Base-by-base conservation (phyloP, 2,113 vertebrate species). In the Chloropsis hardwickii region DNA sequence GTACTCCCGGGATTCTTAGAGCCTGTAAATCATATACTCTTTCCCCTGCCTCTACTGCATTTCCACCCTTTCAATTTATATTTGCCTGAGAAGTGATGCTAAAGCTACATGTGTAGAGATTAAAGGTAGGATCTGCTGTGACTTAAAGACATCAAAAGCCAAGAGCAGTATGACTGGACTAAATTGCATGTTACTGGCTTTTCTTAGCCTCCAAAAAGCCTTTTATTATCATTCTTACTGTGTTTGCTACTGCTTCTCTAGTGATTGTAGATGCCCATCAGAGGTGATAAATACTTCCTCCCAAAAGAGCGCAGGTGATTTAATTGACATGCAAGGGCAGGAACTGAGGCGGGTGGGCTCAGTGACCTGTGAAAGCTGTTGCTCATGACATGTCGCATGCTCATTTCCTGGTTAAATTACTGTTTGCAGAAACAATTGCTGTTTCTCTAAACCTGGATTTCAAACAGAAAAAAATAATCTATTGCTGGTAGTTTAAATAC, bases 111-210 rank as follows among this genome's bases (percentile, higher is more conserved):
- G 39, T 97, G 85, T 95, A 96, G 78, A 97, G 97, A 97, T 98
- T 97, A 98, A 98, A 97, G 95, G 71, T 67, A 94, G 64, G 74
- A 86, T 90, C 95, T 97, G 33, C 84, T 86, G 83, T 88, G 95
- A 96, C 71, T 97, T 97, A 87, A 58, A 95, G 94, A 96, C 92
- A 97, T 97, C 97, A 98, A 98, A 97, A 94, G 60, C 88, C 84
- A 80, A 84, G 81, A 96, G 74, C 73, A 94, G 91, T 95, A 95
- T 25, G 48, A 94, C 48, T 83, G 61, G 93, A 93, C 82, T 91
- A 97, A 97, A 98, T 92, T 96, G 70, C 91, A 78, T 40, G 28
- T 65, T 94, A 67, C 78, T 51, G 88, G 48, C 80, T 96, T 92
- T 97, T 95, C 60, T 95, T 92, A 73, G 87, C 81, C 81, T 96